These are phyloP conservation scores for Enoplosus armatus DNA, from an alignment of 2,797 vertebrate genomes.

Conservation along the genomic window DNA sequence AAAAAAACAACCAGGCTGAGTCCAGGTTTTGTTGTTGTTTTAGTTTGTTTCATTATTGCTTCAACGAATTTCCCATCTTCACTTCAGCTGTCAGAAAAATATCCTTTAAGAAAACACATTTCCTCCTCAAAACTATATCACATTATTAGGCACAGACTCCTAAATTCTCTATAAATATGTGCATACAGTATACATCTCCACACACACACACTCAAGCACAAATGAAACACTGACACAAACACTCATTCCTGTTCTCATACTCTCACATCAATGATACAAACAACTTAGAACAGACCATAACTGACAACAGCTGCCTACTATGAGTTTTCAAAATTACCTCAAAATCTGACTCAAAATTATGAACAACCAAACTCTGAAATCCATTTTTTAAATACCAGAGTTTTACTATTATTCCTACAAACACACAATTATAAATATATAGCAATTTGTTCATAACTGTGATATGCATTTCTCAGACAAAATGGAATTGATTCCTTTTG, in stretches of 20 bases:
- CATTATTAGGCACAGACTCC: conserved; percentile 73
- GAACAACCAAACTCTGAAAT: conserved; percentile 67
- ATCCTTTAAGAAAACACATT: conserved; percentile 62
- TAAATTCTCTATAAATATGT: conserved; percentile 59
- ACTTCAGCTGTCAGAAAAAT: conserved; percentile 66
- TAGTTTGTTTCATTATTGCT: conserved; percentile 84
- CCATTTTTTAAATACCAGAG: conserved; percentile 57
- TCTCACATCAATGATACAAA: conserved; percentile 49
- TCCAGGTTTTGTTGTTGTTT: conserved; percentile 58
- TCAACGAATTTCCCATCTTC: conserved; percentile 64
- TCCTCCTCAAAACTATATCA: conserved; percentile 56
- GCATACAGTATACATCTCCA: conserved; percentile 44
- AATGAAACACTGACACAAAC: conserved; percentile 52
- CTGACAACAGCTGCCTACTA: conserved; percentile 79
- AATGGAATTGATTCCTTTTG: conserved; percentile 70
- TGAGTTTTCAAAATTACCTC: conserved; percentile 56
- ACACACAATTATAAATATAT: conserved; percentile 81
- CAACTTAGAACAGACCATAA: conserved; percentile 50
- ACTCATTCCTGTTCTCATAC: conserved; percentile 40
- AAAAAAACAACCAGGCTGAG: conserved; percentile 60
- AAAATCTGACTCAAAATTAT: conserved; percentile 60
- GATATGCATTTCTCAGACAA: conserved; percentile 72
- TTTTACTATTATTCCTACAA: conserved; percentile 70
- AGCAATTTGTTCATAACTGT: conserved; percentile 58
- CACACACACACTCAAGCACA: conserved; percentile 38